phyloP scores from a whole-genome alignment of 2,113 vertebrate species.

The Pithys albifrons region DNA sequence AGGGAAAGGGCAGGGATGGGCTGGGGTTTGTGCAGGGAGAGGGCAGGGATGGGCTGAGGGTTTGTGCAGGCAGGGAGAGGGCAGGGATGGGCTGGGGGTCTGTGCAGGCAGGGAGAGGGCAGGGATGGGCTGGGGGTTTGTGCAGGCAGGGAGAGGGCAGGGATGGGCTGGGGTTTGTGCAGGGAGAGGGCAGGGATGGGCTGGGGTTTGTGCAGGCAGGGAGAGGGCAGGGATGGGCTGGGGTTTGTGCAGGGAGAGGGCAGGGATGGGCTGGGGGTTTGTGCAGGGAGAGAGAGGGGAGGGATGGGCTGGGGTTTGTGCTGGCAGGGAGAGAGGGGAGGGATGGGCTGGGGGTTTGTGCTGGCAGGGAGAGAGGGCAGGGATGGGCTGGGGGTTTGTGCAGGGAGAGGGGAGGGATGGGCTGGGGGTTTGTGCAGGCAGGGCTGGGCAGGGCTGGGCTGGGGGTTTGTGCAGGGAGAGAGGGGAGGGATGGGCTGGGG shows the following conservation, averaged over 20 bases:
- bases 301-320: background rate
- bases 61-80: background rate
- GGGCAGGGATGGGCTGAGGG: background rate
- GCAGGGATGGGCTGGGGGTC: background rate
- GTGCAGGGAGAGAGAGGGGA: accelerated
- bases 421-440: background rate
- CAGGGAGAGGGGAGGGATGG: background rate
- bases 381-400: background rate
- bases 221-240: background rate
- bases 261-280: background rate
- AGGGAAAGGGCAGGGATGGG: background rate
- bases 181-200: background rate
- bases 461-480: accelerated
- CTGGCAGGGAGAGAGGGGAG: too few species aligned
- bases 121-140: background rate
- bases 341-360: background rate
- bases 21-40: accelerated
- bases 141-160: background rate
- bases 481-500: background rate
- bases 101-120: background rate
- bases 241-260: accelerated
- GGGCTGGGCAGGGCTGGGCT: background rate
- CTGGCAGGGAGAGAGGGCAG: background rate
- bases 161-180: background rate
- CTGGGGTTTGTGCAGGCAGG: too few species aligned